Conservation (phyloP, 2,113 vertebrate species). For the Sclerurus mexicanus region DNA sequence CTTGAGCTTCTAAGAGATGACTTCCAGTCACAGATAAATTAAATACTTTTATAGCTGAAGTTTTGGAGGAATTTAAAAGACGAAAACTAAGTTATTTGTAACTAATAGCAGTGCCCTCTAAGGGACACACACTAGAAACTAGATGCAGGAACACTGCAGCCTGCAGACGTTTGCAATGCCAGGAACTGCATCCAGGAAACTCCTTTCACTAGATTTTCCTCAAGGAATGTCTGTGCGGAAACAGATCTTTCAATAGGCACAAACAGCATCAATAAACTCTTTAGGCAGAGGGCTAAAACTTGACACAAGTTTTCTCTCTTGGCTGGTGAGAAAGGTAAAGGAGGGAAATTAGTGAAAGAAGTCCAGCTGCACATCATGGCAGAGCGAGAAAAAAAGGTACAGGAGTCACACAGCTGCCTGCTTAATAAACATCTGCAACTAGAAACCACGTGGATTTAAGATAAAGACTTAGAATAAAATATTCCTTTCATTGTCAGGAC, state of each 20-base stretch:
- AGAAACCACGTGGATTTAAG: background rate
- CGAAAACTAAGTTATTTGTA: background rate
- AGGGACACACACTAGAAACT: background rate
- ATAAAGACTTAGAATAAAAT: background rate
- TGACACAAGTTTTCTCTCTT: background rate
- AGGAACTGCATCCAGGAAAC: background rate
- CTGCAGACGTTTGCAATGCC: background rate
- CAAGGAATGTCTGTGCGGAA: background rate
- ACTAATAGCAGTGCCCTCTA: background rate
- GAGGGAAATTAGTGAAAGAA: background rate
- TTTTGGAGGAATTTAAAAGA: background rate
- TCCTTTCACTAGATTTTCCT: background rate
- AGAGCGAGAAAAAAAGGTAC: background rate
- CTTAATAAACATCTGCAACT: rapidly evolving
- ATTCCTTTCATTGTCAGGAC: background rate
- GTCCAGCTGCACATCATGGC: background rate
- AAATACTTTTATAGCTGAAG: background rate
- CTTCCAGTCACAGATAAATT: background rate
- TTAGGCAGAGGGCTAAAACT: background rate
- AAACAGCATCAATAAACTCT: background rate
- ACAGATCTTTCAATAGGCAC: background rate
- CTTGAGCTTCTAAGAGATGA: background rate
- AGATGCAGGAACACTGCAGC: background rate
- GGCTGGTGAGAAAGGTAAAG: background rate
- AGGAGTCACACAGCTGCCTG: background rate